Conservation (phyloP, 2,888 invertebrate species). For the Boloria selene region DNA sequence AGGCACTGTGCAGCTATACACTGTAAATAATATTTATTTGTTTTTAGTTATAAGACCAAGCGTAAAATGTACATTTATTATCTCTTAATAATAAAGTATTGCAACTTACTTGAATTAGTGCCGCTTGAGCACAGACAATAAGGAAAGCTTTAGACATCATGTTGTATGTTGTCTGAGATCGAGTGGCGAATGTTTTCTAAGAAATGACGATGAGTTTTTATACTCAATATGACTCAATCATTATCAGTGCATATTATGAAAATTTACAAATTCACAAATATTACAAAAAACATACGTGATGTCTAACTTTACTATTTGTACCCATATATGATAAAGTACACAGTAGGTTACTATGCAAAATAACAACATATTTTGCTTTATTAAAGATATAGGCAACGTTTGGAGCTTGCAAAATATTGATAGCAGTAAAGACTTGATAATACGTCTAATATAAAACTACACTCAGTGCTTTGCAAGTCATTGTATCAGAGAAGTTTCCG, state of each 20-base stretch:
- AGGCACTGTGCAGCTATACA: slow-evolving; percentile 41
- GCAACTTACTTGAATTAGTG: slow-evolving; percentile 44
- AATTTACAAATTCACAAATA: neutral
- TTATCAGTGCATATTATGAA: neutral
- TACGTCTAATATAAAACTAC: slow-evolving; percentile 8
- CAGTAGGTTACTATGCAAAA: slow-evolving; percentile 8
- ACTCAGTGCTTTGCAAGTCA: neutral
- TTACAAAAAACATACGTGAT: slow-evolving; percentile 5
- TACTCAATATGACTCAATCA: neutral
- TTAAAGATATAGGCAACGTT: neutral
- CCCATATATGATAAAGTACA: neutral
- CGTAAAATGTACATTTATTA: too few relatives aligned
- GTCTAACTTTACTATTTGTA: neutral
- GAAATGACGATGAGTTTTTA: neutral
- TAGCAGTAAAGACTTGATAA: neutral
- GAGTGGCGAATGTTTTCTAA: slow-evolving; percentile 7
- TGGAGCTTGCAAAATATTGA: slow-evolving; percentile 5
- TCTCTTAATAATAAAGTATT: neutral
- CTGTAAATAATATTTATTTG: slow-evolving; percentile 31
- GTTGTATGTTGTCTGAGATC: slow-evolving; percentile 8
- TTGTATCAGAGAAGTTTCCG: neutral
- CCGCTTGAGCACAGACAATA: slow-evolving; percentile 45
- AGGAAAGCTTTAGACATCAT: slow-evolving; percentile 45
- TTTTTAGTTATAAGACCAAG: too few relatives aligned
- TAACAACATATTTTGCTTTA: neutral